These are phyloP conservation scores for Vannuccia rotundouncinata DNA, from an alignment of 2,888 invertebrate genomes.

Conservation along the genomic window DNA sequence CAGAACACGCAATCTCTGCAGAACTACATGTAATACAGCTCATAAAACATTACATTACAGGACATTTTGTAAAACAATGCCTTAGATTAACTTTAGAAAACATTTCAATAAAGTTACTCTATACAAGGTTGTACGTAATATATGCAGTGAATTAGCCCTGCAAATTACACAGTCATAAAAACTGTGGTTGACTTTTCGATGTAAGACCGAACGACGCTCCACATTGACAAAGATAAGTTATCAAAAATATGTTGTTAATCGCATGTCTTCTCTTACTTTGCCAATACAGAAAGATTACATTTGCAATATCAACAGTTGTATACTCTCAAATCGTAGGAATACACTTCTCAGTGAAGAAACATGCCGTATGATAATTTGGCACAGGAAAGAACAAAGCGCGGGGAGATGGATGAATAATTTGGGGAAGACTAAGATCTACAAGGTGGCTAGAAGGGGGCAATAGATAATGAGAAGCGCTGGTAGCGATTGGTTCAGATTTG, in stretches of 20 bases:
- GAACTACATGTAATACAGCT: no score
- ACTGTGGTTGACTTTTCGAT: background rate
- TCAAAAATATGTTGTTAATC: background rate
- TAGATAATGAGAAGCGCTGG: background rate
- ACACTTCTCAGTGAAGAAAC: no score
- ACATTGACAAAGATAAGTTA: background rate
- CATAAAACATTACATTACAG: no score
- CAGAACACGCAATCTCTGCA: no score
- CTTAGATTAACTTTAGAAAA: no score
- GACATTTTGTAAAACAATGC: no score
- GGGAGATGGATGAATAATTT: background rate
- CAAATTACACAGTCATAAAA: no score
- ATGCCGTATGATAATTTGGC: background rate
- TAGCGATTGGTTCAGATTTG: no score
- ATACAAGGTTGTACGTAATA: no score
- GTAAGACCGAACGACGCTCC: background rate
- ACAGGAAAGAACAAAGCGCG: background rate
- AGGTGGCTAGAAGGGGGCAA: background rate
- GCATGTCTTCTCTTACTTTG: background rate
- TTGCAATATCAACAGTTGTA: background rate
- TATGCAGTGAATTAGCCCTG: no score
- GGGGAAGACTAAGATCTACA: background rate
- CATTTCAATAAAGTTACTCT: no score
- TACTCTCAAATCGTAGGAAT: no score
- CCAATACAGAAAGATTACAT: background rate